phyloP scores from a whole-genome alignment of 2,888 invertebrate species.

The Eristalis intricaria region DNA sequence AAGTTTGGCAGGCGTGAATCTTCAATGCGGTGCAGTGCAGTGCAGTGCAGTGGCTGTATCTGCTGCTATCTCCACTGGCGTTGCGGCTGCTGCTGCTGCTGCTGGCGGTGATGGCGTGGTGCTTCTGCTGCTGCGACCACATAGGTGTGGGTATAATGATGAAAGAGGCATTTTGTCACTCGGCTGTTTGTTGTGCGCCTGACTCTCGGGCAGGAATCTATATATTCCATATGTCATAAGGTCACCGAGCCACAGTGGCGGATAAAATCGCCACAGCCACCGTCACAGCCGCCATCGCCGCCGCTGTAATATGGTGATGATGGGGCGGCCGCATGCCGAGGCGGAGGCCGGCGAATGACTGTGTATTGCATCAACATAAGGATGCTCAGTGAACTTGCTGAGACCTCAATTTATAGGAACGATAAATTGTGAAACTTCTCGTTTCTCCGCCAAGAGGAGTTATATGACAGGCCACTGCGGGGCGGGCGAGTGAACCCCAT shows the following conservation, averaged over 20 bases:
- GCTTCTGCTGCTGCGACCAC: not conserved
- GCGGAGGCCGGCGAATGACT: not conserved
- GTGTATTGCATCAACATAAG: constrained; percentile 55
- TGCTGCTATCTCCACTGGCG: not conserved
- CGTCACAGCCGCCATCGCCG: constrained; percentile 34
- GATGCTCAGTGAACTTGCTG: constrained; percentile 64
- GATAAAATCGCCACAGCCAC: constrained; percentile 56
- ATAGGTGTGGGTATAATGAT: constrained; percentile 65
- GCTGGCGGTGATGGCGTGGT: too few species aligned
- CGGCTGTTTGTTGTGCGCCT: constrained; percentile 61
- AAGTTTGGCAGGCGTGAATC: constrained; percentile 64
- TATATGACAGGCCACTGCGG: constrained; percentile 48
- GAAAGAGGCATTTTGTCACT: constrained; percentile 70
- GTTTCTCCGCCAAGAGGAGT: constrained; percentile 37
- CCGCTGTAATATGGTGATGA: not conserved
- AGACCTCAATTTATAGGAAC: constrained; percentile 73
- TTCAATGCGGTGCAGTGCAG: constrained; percentile 12
- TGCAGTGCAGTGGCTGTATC: constrained; percentile 39
- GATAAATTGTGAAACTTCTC: constrained; percentile 70
- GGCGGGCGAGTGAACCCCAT: not conserved
- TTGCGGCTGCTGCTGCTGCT: not conserved
- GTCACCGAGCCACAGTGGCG: constrained; percentile 60
- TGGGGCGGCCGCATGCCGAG: not conserved
- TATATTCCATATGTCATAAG: constrained; percentile 67
- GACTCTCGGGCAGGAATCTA: constrained; percentile 52